Percentiles rank a stretch among this genome's conserved stretches.
These are phyloP conservation scores for Drosophila eugracilis DNA, from an alignment of 1,140 invertebrate species.

Conservation along the genomic window DNA sequence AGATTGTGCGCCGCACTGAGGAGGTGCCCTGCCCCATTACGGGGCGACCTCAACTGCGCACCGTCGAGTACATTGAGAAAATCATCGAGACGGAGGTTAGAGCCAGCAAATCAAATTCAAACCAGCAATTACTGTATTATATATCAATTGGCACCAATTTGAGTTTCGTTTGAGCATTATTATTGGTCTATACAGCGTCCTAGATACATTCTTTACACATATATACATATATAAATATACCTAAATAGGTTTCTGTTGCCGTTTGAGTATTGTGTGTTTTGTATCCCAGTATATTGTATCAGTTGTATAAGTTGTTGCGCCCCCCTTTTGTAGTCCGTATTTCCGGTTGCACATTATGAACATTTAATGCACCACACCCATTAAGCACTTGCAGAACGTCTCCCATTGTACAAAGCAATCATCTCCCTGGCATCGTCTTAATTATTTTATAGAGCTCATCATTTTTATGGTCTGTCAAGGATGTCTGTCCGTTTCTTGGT, in stretches of 20 bases:
- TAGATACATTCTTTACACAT: too few relatives aligned
- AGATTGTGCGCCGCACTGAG: slow-evolving; percentile 93
- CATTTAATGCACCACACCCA: slow-evolving; percentile 48
- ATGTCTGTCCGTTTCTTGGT: neutral
- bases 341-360: slow-evolving; percentile 40
- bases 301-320: slow-evolving; percentile 23
- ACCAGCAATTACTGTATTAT: slow-evolving; percentile 42
- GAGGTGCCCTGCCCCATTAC: slow-evolving; percentile 94
- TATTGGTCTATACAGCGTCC: slow-evolving; percentile 24
- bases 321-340: slow-evolving; percentile 6
- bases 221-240: neutral
- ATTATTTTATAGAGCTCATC: slow-evolving; percentile 77
- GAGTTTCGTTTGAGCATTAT: slow-evolving; percentile 50
- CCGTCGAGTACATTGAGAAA: slow-evolving; percentile 97
- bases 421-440: slow-evolving; percentile 45
- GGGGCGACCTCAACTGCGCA: slow-evolving; percentile 93
- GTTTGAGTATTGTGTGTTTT: slow-evolving; percentile 40
- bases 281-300: slow-evolving; percentile 33
- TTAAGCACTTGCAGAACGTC: slow-evolving; percentile 25
- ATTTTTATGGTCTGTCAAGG: slow-evolving; percentile 48
- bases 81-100: slow-evolving; percentile 97
- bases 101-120: slow-evolving; percentile 41
- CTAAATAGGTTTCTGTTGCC: slow-evolving; percentile 43
- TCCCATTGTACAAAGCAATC: slow-evolving; percentile 46
- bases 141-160: slow-evolving; percentile 67